Base-by-base conservation (phyloP, 2,113 vertebrate species). In the Dipodomys stephensi region DNA sequence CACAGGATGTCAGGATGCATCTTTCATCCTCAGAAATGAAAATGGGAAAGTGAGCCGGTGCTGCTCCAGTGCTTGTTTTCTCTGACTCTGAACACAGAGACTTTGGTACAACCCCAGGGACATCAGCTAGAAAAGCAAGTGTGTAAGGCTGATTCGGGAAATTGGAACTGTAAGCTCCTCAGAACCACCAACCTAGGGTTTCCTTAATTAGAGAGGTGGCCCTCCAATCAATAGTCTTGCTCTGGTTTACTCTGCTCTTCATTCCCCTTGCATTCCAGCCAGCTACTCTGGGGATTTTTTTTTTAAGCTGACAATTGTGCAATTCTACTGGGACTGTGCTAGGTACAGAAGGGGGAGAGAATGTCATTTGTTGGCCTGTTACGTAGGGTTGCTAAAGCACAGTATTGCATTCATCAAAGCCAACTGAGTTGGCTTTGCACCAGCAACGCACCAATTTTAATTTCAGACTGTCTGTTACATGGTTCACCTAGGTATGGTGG, bases 151-250 rank as follows among this genome's bases (percentile, higher is more conserved):
- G 90, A 95, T 96, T 96, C 88, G 90, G 90, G 95, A 96, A 97
- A 96, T 82, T 92, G 96, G 95, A 81, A 88, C 94, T 83, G 32
- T 93, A 81, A 92, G 90, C 87, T 57, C 68, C 83, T 90, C 86
- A 68, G 89, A 95, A 88, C 93, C 96, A 93, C 88, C 95, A 87
- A 79, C 78, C 69, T 32, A 69, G 49, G 80, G 93, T 92, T 96
- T 53, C 88, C 90, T 95, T 97, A 96, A 97, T 96, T 95, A 97
- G 93, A 94, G 90, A 96, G 93, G 94, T 96, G 79, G 88, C 65
- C 83, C 69, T 95, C 92, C 93, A 92, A 94, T 96, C 93, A 94
- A 96, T 97, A 96, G 69, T 74, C 90, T 79, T 80, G 84, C 95
- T 93, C 10, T 93, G 83, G 87, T 83, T 96, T 90, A n/a, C 84